phyloP scores from a whole-genome alignment of 2,797 vertebrate genomes.

The Mus spretus region DNA sequence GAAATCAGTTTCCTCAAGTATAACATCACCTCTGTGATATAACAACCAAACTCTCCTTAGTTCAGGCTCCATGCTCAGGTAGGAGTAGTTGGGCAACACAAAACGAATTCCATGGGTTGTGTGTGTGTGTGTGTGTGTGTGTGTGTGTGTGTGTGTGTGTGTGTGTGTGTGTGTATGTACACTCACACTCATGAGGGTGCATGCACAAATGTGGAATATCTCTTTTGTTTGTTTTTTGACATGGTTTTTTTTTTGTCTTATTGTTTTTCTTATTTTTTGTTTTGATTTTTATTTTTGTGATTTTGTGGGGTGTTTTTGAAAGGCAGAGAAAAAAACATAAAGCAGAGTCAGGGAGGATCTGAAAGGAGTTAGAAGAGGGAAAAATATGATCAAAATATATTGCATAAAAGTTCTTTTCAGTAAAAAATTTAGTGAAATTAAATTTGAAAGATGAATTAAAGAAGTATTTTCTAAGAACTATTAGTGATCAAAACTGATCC shows the following conservation, averaged over 20 bases:
- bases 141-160: neutral
- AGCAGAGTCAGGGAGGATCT: neutral
- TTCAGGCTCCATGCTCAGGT: neutral
- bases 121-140: neutral
- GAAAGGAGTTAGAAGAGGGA: neutral
- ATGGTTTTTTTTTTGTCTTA: neutral
- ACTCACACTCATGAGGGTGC: too few species aligned
- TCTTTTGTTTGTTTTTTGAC: neutral
- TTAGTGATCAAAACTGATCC: constrained; percentile 45
- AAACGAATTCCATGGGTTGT: neutral
- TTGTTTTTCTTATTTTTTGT: neutral
- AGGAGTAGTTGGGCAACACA: neutral
- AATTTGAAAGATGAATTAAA: constrained; percentile 24
- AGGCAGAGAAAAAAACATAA: neutral
- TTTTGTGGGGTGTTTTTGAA: neutral
- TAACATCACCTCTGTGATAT: neutral
- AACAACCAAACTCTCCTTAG: neutral
- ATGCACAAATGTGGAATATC: too few species aligned
- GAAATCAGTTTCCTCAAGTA: neutral
- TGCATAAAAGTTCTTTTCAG: neutral
- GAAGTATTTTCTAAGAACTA: neutral
- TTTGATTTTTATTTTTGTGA: neutral
- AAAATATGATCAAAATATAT: neutral
- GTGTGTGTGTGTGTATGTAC: neutral
- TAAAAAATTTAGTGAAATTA: neutral